Conservation (phyloP, 2,888 invertebrate species). For the Dasysyrphus tricinctus region DNA sequence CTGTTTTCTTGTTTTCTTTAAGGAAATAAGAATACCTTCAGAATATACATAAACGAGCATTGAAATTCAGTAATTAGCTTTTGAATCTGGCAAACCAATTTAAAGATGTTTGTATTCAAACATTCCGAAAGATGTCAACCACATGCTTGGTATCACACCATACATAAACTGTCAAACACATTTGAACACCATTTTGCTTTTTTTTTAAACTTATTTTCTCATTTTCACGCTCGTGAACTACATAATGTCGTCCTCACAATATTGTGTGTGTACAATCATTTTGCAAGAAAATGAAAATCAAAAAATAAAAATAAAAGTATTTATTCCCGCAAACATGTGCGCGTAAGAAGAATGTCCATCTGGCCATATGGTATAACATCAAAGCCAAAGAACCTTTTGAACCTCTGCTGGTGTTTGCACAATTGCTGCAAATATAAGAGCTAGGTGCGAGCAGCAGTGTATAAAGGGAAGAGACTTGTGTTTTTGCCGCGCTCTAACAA, state of each 20-base stretch:
- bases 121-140: constrained; percentile 63
- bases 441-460: constrained; percentile 6
- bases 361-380: constrained; percentile 74
- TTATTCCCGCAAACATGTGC: constrained; percentile 61
- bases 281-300: background rate
- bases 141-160: constrained; percentile 61
- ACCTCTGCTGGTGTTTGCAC: constrained; percentile 61
- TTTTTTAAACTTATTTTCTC: constrained; percentile 1
- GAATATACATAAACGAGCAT: too few species aligned
- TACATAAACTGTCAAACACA: constrained; percentile 66
- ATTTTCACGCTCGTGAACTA: constrained; percentile 27
- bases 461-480: constrained; percentile 52
- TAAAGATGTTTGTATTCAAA: constrained; percentile 17
- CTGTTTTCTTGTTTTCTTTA: too few species aligned
- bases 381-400: constrained; percentile 71
- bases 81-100: constrained; percentile 11
- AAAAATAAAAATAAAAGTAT: constrained; percentile 28
- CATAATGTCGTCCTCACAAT: constrained; percentile 17
- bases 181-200: constrained; percentile 65
- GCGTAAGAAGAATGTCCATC: constrained; percentile 73
- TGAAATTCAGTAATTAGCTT: background rate
- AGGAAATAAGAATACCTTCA: too few species aligned
- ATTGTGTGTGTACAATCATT: constrained; percentile 17
- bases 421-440: constrained; percentile 47
- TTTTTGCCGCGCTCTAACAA: constrained; percentile 72